Evolutionary conservation across 2,797 vertebrate genomes (phyloP).

Genomic region (Lagocephalus sceleratus): DNA sequence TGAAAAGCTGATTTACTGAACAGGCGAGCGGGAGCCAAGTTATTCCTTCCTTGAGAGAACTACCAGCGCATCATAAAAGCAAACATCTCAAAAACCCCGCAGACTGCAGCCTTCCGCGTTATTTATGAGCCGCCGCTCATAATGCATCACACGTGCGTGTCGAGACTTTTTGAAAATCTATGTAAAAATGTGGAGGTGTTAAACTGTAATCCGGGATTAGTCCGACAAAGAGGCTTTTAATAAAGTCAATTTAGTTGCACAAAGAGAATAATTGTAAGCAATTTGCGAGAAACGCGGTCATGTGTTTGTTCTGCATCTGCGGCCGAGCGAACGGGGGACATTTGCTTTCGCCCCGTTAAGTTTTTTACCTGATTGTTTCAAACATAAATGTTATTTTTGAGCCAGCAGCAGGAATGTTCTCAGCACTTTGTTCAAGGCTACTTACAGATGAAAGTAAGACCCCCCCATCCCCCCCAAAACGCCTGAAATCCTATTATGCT

Average conservation of each 20-base stretch:
- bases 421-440: conserved; percentile 37
- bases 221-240: conserved; percentile 52
- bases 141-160: not conserved
- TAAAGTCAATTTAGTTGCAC: conserved; percentile 48
- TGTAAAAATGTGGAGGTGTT: conserved; percentile 15
- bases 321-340: not conserved
- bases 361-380: too few relatives aligned
- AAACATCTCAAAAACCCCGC: not conserved
- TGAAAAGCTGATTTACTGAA: not conserved
- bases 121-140: not conserved
- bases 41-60: not conserved
- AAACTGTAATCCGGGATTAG: conserved; percentile 19
- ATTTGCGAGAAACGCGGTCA: conserved; percentile 28
- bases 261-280: conserved; percentile 33
- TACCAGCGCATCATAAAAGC: not conserved
- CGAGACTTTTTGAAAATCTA: not conserved
- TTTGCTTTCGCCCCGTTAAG: not conserved
- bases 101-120: not conserved
- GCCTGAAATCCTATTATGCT: conserved; percentile 58
- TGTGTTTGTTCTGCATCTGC: conserved; percentile 31
- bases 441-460: conserved; percentile 61
- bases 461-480: conserved; percentile 30
- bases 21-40: not conserved
- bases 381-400: too few relatives aligned
- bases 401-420: conserved; percentile 50